Conservation (phyloP, 2,888 invertebrate genomes). For the Sesia apiformis region DNA sequence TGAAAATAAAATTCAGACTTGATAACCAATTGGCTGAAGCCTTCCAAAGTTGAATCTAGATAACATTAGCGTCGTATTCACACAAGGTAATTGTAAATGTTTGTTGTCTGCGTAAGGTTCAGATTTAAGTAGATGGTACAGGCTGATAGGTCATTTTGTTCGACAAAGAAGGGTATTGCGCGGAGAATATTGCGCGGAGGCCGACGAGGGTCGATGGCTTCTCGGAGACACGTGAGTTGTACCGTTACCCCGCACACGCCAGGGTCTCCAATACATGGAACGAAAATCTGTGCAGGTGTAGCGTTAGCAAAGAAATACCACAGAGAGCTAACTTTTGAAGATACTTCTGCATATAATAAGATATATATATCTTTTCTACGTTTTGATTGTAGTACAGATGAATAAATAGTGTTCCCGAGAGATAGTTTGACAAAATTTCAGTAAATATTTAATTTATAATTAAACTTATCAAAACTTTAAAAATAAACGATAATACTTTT, state of each 20-base stretch:
- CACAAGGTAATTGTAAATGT: neutral
- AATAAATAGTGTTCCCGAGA: no score
- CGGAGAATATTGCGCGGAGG: constrained; percentile 68
- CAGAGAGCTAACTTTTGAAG: no score
- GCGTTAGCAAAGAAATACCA: constrained; percentile 23
- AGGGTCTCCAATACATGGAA: constrained; percentile 53
- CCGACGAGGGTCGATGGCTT: constrained; percentile 70
- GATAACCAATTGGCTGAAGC: constrained; percentile 34
- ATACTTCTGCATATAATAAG: no score
- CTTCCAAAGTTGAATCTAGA: constrained; percentile 13
- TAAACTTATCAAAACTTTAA: no score
- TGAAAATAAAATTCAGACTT: neutral
- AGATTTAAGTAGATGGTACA: constrained; percentile 3
- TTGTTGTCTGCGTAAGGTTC: constrained; percentile 7
- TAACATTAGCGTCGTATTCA: neutral
- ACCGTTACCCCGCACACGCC: constrained; percentile 64
- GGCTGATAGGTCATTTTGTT: constrained; percentile 20
- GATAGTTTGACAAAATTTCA: no score
- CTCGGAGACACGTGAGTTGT: constrained; percentile 64
- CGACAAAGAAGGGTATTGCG: constrained; percentile 35
- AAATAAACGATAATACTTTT: no score
- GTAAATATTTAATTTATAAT: no score
- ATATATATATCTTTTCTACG: no score
- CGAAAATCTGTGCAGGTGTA: constrained; percentile 54
- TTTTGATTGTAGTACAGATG: no score